phyloP scores from a whole-genome alignment of 2,888 invertebrate species.

The Synergus gifuensis region DNA sequence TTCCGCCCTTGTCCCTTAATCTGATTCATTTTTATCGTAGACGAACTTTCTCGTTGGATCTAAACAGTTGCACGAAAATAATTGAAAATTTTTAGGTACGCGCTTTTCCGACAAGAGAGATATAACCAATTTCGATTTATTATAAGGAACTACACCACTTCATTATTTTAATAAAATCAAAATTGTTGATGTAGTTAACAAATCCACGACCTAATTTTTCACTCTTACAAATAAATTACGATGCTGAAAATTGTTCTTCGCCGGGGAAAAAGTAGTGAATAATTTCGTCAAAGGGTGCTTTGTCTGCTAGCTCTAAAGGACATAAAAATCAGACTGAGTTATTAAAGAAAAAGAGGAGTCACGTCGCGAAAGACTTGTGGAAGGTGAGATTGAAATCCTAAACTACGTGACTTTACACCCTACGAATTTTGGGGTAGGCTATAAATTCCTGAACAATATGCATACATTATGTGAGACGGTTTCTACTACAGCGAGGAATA shows the following conservation, averaged over 20 bases:
- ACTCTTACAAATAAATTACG: not conserved
- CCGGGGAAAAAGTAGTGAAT: not conserved
- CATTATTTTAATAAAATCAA: not conserved
- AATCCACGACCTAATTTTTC: not conserved
- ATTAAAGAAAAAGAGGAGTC: conserved; percentile 29
- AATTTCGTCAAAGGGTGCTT: not conserved
- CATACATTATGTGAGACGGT: conserved; percentile 53
- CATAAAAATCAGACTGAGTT: conserved; percentile 19
- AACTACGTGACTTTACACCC: conserved; percentile 52
- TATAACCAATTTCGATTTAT: too few species aligned
- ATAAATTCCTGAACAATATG: conserved; percentile 60
- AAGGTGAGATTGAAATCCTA: conserved; percentile 49
- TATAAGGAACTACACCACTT: not conserved
- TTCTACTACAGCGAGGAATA: conserved; percentile 24
- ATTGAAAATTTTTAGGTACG: not conserved
- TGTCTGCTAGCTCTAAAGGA: not conserved
- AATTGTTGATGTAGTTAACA: not conserved
- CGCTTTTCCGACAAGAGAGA: too few species aligned
- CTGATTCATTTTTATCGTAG: conserved; percentile 12
- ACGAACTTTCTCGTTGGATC: not conserved
- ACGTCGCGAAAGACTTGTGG: not conserved
- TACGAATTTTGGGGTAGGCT: conserved; percentile 50
- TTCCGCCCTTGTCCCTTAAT: not conserved
- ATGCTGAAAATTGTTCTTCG: not conserved
- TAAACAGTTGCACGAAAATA: not conserved